These are phyloP conservation scores for Oreocharis arfaki DNA, from an alignment of 2,113 vertebrate species.

Conservation along the genomic window DNA sequence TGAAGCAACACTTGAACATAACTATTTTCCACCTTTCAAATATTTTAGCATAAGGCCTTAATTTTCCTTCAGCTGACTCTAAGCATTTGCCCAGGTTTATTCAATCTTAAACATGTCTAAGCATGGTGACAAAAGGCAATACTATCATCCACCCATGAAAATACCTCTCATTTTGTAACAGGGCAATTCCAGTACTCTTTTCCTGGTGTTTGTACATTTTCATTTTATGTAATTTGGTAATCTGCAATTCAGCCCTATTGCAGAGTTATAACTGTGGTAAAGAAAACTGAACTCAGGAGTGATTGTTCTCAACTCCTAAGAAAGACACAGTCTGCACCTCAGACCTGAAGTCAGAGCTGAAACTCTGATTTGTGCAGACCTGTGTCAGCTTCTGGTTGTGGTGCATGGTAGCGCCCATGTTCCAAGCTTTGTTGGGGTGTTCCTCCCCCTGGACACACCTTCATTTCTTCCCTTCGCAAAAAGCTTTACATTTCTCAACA, in stretches of 20 bases:
- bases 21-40: background rate
- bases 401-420: accelerated
- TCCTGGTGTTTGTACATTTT: background rate
- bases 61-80: background rate
- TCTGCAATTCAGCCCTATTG: background rate
- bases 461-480: background rate
- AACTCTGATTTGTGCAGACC: background rate
- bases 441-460: background rate
- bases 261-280: background rate
- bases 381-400: background rate
- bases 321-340: background rate
- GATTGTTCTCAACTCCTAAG: background rate
- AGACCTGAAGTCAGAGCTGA: background rate
- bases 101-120: background rate
- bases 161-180: background rate
- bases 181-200: background rate
- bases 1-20: background rate
- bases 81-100: background rate
- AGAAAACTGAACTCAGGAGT: background rate
- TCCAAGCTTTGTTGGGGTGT: background rate
- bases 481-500: background rate
- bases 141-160: background rate
- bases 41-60: background rate
- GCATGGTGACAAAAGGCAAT: background rate
- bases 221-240: background rate